phyloP scores from a whole-genome alignment of 2,797 vertebrate species.

The Peromyscus nudipes region DNA sequence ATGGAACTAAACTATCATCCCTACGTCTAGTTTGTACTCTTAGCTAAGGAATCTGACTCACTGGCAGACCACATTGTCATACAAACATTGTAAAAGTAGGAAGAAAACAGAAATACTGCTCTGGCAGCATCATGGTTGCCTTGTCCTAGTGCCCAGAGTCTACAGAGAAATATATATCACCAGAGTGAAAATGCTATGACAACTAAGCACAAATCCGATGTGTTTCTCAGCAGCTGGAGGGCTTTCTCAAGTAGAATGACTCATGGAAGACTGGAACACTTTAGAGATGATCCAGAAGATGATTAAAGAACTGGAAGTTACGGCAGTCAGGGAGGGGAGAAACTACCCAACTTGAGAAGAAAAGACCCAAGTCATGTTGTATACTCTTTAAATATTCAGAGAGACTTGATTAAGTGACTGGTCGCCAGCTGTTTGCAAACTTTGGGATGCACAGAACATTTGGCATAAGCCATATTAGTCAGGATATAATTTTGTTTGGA shows the following conservation, averaged over 20 bases:
- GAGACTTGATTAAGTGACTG: not conserved
- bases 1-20: not conserved
- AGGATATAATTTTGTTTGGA: conserved; percentile 24
- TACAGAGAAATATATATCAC: conserved; percentile 56
- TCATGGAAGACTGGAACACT: not conserved
- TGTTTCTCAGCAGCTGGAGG: conserved; percentile 23
- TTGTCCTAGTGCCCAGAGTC: conserved; percentile 5
- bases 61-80: conserved; percentile 1
- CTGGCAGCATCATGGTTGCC: not conserved
- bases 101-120: conserved; percentile 1
- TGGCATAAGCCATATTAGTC: not conserved
- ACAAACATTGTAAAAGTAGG: not conserved
- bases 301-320: conserved; percentile 64
- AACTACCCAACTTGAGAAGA: not conserved
- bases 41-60: conserved; percentile 15
- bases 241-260: conserved; percentile 21
- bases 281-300: conserved; percentile 70
- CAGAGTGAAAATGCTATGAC: conserved; percentile 37
- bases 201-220: conserved; percentile 41
- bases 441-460: not conserved
- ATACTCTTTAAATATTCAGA: conserved; percentile 1
- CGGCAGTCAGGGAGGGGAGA: not conserved
- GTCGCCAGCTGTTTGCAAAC: conserved; percentile 37
- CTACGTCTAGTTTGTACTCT: not conserved
- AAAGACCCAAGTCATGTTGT: not conserved